phyloP scores from a whole-genome alignment of 2,797 vertebrate species.

The Triplophysa bombifrons region DNA sequence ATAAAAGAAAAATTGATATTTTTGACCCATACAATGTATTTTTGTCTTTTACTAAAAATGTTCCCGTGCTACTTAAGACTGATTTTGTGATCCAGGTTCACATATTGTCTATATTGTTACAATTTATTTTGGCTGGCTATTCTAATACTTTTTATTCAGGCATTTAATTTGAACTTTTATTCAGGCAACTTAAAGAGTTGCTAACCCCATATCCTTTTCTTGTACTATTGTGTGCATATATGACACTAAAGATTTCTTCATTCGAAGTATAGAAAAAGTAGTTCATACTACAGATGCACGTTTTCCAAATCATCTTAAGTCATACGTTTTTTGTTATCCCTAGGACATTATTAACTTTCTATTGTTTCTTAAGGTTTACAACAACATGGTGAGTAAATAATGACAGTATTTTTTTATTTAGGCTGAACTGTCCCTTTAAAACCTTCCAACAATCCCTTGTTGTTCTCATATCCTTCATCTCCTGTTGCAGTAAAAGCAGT shows the following conservation, averaged over 20 bases:
- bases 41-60: no score
- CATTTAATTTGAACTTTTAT: no score
- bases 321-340: not conserved
- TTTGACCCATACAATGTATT: no score
- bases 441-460: not conserved
- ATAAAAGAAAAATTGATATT: no score
- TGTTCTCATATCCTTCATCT: not conserved
- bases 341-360: not conserved
- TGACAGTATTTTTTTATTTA: not conserved
- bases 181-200: no score
- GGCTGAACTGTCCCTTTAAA: not conserved
- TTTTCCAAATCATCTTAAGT: no score
- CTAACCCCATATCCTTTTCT: not conserved
- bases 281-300: not conserved
- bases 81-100: no score
- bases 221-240: no score
- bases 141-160: no score
- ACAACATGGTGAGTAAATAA: not conserved
- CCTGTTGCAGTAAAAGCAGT: slow-evolving; percentile 17
- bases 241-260: no score
- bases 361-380: not conserved
- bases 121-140: not conserved
- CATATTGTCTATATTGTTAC: no score
- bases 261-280: not conserved
- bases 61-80: no score